Conservation (phyloP, 2,888 invertebrate genomes). For the Sepiola atlantica region DNA sequence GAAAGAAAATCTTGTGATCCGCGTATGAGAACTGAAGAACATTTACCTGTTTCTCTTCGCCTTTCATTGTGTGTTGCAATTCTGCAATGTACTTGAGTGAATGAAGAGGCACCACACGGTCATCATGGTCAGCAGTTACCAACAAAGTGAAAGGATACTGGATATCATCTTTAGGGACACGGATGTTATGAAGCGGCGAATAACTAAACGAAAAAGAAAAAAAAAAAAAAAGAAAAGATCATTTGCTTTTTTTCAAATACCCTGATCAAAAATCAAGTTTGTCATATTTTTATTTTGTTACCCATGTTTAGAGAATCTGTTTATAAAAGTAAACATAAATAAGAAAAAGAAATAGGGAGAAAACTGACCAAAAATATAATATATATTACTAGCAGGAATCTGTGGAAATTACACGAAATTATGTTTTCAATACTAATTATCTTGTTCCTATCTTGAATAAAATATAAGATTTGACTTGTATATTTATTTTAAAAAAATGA, state of each 20-base stretch:
- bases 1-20: no score
- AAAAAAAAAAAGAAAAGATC: background rate
- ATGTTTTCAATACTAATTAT: no score
- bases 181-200: conserved; percentile 95
- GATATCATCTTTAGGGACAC: conserved; percentile 77
- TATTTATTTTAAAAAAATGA: no score
- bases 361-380: background rate
- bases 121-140: conserved; percentile 98
- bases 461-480: no score
- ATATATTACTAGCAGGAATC: no score
- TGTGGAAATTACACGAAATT: no score
- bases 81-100: conserved; percentile 95
- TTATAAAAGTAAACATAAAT: background rate
- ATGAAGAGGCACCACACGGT: conserved; percentile 97
- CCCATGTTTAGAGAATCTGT: background rate
- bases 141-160: conserved; percentile 94
- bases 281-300: background rate
- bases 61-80: conserved; percentile 85
- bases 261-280: background rate
- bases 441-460: no score
- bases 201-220: conserved; percentile 74
- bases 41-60: conserved; percentile 78
- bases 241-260: background rate
- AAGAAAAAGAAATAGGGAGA: background rate
- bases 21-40: no score